Percentiles rank a stretch among this genome's conserved stretches.
Evolutionary conservation across 2,888 invertebrate genomes (phyloP).

Genomic region (Sphaerolaimus hirsutus): DNA sequence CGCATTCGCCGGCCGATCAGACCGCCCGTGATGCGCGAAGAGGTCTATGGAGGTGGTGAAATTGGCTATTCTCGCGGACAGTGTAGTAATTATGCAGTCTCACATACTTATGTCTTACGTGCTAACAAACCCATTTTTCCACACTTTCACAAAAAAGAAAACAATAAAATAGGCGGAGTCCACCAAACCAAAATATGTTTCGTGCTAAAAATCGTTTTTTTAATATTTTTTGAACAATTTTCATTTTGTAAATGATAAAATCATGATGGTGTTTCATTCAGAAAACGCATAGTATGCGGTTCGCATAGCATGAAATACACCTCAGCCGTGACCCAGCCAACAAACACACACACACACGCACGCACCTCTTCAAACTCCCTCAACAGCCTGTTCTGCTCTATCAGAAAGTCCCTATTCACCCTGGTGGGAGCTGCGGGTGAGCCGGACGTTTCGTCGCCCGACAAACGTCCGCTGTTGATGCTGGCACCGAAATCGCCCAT

Average conservation of each 20-base stretch:
- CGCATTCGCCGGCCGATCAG: not conserved
- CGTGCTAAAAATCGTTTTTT: too few relatives aligned
- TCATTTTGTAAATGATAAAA: too few relatives aligned
- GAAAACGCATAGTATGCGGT: too few relatives aligned
- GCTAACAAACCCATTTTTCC: not conserved
- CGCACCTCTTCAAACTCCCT: constrained; percentile 2
- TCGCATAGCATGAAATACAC: too few relatives aligned
- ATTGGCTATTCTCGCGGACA: too few relatives aligned
- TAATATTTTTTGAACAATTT: too few relatives aligned
- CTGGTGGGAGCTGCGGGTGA: not conserved
- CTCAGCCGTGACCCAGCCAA: not conserved
- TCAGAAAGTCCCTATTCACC: not conserved
- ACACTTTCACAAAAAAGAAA: not conserved
- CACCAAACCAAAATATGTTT: too few relatives aligned
- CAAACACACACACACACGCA: not conserved
- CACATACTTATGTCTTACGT: too few relatives aligned
- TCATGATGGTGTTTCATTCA: too few relatives aligned
- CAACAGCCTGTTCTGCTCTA: constrained; percentile 1
- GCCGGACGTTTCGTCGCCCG: not conserved
- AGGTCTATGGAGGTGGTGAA: not conserved
- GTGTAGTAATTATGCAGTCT: too few relatives aligned
- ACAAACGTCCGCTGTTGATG: not conserved
- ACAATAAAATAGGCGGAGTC: too few relatives aligned
- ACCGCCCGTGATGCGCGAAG: constrained; percentile 2
- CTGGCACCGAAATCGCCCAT: not conserved